These are phyloP conservation scores for Platyrinchus mystaceus DNA, from an alignment of 2,797 vertebrate genomes.

Conservation along the genomic window DNA sequence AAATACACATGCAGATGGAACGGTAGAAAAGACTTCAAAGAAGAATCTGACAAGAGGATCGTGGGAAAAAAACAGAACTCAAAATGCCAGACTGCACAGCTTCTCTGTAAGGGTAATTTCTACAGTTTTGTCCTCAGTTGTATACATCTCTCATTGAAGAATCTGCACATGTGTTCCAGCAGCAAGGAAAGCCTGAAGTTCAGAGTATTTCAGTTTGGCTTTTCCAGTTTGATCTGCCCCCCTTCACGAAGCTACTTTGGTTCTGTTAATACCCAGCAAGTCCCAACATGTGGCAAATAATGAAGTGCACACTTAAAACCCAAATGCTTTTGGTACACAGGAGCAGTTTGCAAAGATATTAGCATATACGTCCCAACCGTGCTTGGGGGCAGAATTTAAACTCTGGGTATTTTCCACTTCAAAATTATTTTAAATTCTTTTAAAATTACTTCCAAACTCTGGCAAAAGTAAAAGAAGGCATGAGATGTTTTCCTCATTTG, in stretches of 20 bases:
- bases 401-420: not conserved
- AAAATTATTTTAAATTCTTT: not conserved
- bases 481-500: not conserved
- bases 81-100: not conserved
- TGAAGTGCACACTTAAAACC: not conserved
- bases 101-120: not conserved
- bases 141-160: not conserved
- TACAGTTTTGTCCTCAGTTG: not conserved
- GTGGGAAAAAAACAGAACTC: not conserved
- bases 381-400: not conserved
- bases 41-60: not conserved
- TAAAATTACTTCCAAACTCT: not conserved
- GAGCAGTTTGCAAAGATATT: not conserved
- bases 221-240: not conserved
- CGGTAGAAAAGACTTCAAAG: not conserved
- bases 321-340: not conserved
- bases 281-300: not conserved
- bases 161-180: not conserved
- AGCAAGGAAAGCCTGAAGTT: not conserved
- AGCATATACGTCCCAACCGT: not conserved
- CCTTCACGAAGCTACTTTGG: not conserved
- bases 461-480: not conserved
- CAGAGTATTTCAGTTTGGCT: not conserved
- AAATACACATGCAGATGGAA: not conserved
- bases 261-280: not conserved